Conservation (phyloP, 1,140 invertebrate species). For the Drosophila aff. region DNA sequence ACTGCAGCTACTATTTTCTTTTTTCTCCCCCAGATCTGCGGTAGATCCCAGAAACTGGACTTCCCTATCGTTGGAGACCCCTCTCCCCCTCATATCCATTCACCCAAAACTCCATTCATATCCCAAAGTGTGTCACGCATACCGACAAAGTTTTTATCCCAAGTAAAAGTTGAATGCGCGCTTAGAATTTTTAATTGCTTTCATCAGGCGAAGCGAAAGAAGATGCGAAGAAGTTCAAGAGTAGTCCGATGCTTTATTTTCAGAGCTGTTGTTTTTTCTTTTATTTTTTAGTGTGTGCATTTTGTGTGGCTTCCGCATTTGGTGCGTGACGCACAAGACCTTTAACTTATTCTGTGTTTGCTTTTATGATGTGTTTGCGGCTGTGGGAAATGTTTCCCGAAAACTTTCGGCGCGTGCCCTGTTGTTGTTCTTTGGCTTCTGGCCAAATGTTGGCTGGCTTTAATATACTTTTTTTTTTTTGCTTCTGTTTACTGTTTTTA, state of each 20-base stretch:
- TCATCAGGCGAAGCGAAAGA: conserved; percentile 40
- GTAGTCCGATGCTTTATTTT: conserved; percentile 26
- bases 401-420: conserved; percentile 58
- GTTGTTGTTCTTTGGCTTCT: conserved; percentile 23
- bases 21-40: conserved; percentile 2
- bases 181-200: conserved; percentile 82
- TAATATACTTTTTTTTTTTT: conserved; percentile 16
- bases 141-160: conserved; percentile 29
- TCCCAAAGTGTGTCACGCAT: conserved; percentile 54
- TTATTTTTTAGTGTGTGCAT: conserved; percentile 41
- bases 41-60: conserved; percentile 10
- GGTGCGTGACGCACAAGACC: conserved; percentile 65
- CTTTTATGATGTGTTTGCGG: conserved; percentile 44
- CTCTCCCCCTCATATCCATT: conserved; percentile 9
- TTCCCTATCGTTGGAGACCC: conserved; percentile 14
- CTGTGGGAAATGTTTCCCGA: conserved; percentile 47
- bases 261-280: neutral
- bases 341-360: conserved; percentile 37
- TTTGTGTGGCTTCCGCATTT: conserved; percentile 75
- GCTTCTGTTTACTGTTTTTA: conserved; percentile 60
- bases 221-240: conserved; percentile 9
- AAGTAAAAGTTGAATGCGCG: conserved; percentile 67
- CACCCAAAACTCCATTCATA: conserved; percentile 44
- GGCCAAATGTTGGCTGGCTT: conserved; percentile 14
- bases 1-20: neutral